A percentile compares a stretch with the other conserved stretches of the same genome.
Conservation (phyloP, 2,888 invertebrate species). For the Tenthredo livida region DNA sequence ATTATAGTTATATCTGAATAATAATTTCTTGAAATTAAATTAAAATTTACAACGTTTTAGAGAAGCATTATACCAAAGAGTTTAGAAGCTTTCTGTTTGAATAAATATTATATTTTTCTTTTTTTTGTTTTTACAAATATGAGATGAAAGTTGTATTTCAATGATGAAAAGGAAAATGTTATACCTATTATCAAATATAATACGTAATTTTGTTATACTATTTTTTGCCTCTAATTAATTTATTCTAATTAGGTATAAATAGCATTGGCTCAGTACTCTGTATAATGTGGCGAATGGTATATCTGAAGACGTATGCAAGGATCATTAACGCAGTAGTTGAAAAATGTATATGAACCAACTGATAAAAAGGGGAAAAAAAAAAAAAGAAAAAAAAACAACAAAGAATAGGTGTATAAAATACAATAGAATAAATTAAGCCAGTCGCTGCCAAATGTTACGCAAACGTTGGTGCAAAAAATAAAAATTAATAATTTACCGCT, state of each 20-base stretch:
- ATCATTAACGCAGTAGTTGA: constrained; percentile 56
- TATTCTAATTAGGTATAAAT: constrained; percentile 21
- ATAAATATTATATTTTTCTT: background rate
- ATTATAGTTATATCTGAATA: background rate
- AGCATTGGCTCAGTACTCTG: constrained; percentile 31
- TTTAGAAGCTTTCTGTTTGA: background rate
- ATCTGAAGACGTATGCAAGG: constrained; percentile 50
- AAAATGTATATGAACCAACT: constrained; percentile 38
- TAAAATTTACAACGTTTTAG: background rate
- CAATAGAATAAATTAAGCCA: constrained; percentile 73
- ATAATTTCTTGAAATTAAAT: background rate
- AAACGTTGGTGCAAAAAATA: constrained; percentile 68
- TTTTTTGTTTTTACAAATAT: background rate
- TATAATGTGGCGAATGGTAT: constrained; percentile 16
- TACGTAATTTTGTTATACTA: constrained; percentile 12
- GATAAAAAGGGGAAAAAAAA: constrained; percentile 43
- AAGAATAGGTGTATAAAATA: constrained; percentile 61
- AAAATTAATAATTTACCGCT: constrained; percentile 69
- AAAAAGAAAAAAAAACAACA: constrained; percentile 58
- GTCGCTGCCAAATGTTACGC: constrained; percentile 68
- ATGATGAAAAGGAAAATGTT: background rate
- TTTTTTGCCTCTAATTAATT: constrained; percentile 26
- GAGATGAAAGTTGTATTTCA: constrained; percentile 16
- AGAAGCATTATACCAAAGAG: background rate
- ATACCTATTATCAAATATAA: background rate